Base-by-base conservation (phyloP, 2,797 vertebrate species). In the Masticophis lateralis region DNA sequence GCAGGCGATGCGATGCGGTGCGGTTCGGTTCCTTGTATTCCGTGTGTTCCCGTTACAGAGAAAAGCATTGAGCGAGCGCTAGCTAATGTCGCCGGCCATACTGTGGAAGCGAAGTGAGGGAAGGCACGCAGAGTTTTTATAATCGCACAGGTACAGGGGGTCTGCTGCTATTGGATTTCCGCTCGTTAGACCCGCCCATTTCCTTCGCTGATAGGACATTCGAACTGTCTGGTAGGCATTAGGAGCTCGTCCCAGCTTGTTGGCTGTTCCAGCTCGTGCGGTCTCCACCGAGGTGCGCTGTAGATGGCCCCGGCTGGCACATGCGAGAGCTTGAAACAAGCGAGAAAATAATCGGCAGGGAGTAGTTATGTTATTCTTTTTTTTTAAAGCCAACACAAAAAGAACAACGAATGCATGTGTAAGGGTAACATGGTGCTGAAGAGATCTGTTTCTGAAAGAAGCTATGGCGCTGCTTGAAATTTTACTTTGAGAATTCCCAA, bases 71-170 rank as follows among this genome's bases (percentile, higher is more conserved):
- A 98, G 99, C 98, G 98, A 99, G 98, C 98, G 99, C 99, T 99
- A 99, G 99, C 99, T 99, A 99, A 99, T 99, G 97, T 99, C 99
- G 98, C 99, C 99, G 99, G 99, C 99, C 99, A 99, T 99, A 99
- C 99, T 99, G 99, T 99, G 99, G 98, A 99, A 99, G 98, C 99
- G 96, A 95, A 95, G 86, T 10, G 0, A 1, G 79, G 86, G 93
- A 88, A 94, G 53, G 25, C 95, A 97, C 96, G 94, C 94, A 28
- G 95, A 0, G 18, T 0, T 6, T 0, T 97, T 99, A 99, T 99
- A 96, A 0, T 0, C 0, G 0, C 86, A 18, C 95, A 92, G 95
- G 92, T 94, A 96, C 3, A 37, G 5, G 56, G 2, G 25, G 0
- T 3, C 25, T 18, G 79, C 74, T 10, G 16, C 90, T 91, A 94